phyloP scores from a whole-genome alignment of 2,797 vertebrate species.

The Pseudochromis fuscus region DNA sequence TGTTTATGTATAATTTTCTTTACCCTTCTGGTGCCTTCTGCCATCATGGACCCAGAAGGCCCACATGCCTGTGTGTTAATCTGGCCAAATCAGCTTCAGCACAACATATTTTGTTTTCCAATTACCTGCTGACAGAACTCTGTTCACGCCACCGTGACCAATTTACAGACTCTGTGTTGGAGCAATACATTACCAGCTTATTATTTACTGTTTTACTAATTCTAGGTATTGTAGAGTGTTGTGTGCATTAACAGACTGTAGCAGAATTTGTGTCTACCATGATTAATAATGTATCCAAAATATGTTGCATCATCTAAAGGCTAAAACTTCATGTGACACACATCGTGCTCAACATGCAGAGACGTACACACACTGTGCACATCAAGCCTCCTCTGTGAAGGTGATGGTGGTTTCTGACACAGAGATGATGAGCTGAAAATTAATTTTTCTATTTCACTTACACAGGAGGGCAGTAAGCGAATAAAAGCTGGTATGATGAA shows the following conservation, averaged over 20 bases:
- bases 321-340: slow-evolving; percentile 18
- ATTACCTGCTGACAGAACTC: slow-evolving; percentile 67
- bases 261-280: slow-evolving; percentile 19
- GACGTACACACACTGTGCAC: slow-evolving; percentile 22
- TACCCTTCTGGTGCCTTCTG: slow-evolving; percentile 51
- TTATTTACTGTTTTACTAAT: slow-evolving; percentile 58
- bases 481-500: slow-evolving; percentile 67
- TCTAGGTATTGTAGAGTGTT: slow-evolving; percentile 35
- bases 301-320: slow-evolving; percentile 43
- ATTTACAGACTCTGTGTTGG: slow-evolving; percentile 65
- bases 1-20: slow-evolving; percentile 60
- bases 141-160: slow-evolving; percentile 66
- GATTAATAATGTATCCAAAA: slow-evolving; percentile 51
- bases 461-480: slow-evolving; percentile 61
- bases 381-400: slow-evolving; percentile 26
- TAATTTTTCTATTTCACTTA: slow-evolving; percentile 67
- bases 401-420: slow-evolving; percentile 62
- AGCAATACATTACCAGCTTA: slow-evolving; percentile 60
- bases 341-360: slow-evolving; percentile 36
- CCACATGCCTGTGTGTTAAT: slow-evolving; percentile 49
- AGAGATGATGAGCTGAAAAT: slow-evolving; percentile 70
- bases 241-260: slow-evolving; percentile 20
- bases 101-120: slow-evolving; percentile 76
- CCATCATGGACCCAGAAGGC: slow-evolving; percentile 32
- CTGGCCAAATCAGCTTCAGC: slow-evolving; percentile 59